phyloP scores from a whole-genome alignment of 2,797 vertebrate genomes.

The Chromis chromis region DNA sequence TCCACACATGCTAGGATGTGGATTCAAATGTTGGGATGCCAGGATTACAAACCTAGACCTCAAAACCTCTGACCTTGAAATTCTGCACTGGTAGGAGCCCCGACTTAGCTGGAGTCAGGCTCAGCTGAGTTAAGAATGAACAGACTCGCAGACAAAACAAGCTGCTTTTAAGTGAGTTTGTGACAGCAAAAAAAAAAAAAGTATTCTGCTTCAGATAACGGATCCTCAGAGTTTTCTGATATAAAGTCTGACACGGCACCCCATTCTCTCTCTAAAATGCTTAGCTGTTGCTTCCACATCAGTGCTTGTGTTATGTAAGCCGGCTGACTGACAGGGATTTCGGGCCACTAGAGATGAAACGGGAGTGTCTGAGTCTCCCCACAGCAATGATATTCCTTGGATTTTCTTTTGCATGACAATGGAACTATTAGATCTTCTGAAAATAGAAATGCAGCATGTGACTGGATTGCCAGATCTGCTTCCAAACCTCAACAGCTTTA shows the following conservation, averaged over 20 bases:
- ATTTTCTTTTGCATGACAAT: constrained; percentile 57
- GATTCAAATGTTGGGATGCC: constrained; percentile 47
- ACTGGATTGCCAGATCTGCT: constrained; percentile 22
- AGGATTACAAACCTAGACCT: constrained; percentile 45
- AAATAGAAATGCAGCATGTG: constrained; percentile 45
- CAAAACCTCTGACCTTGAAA: constrained; percentile 40
- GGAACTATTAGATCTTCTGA: constrained; percentile 43
- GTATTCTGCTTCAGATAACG: background rate
- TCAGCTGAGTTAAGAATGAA: constrained; percentile 44
- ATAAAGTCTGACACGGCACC: constrained; percentile 1
- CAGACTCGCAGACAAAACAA: constrained; percentile 7
- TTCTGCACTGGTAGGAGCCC: background rate
- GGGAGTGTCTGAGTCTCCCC: constrained; percentile 34
- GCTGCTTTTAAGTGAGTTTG: constrained; percentile 3
- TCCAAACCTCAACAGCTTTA: constrained; percentile 12
- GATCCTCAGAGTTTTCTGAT: constrained; percentile 1
- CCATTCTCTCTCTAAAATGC: constrained; percentile 22
- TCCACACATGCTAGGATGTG: constrained; percentile 49
- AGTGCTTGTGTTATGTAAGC: constrained; percentile 44
- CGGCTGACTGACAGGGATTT: constrained; percentile 42
- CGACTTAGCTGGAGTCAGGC: constrained; percentile 13
- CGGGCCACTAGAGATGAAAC: constrained; percentile 51
- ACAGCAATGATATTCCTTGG: constrained; percentile 27
- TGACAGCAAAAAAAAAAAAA: background rate
- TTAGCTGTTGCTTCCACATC: constrained; percentile 21